Conservation (phyloP, 53 echinoderm and acorn worm species). For the Apostichopus leukothele region DNA sequence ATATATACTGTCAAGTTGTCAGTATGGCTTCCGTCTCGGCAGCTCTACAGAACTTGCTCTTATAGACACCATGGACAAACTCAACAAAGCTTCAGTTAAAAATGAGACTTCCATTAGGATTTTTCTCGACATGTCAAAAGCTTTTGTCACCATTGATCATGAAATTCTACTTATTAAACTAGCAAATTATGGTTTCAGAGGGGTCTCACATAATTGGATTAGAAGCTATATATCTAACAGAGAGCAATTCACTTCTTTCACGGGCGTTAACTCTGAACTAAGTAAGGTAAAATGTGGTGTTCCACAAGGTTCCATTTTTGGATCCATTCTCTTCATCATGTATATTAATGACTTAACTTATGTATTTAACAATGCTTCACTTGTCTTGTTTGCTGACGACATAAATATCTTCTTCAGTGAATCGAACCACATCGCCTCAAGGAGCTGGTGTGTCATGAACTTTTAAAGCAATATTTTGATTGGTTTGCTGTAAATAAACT, state of each 20-base stretch:
- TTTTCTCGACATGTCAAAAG: too few relatives aligned
- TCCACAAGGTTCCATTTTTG: background rate
- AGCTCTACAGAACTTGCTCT: too few relatives aligned
- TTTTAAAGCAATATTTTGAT: background rate
- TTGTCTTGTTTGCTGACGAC: background rate
- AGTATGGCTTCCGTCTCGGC: too few relatives aligned
- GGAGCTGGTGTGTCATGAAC: constrained; percentile 9
- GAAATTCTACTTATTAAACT: background rate
- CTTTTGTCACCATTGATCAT: background rate
- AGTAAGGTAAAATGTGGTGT: background rate
- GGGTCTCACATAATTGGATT: background rate
- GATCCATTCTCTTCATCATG: background rate
- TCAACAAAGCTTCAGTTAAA: too few relatives aligned
- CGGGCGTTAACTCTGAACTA: background rate
- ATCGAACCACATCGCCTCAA: background rate
- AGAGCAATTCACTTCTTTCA: background rate
- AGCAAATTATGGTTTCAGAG: background rate
- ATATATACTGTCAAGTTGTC: too few relatives aligned
- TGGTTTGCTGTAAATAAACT: background rate
- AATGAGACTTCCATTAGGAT: too few relatives aligned
- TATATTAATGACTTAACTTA: background rate
- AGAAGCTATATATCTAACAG: background rate
- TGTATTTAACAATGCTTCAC: background rate
- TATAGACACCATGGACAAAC: too few relatives aligned
- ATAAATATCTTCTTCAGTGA: background rate